Evolutionary conservation across 2,888 invertebrate species (phyloP).

Genomic region (Polietes domitor): DNA sequence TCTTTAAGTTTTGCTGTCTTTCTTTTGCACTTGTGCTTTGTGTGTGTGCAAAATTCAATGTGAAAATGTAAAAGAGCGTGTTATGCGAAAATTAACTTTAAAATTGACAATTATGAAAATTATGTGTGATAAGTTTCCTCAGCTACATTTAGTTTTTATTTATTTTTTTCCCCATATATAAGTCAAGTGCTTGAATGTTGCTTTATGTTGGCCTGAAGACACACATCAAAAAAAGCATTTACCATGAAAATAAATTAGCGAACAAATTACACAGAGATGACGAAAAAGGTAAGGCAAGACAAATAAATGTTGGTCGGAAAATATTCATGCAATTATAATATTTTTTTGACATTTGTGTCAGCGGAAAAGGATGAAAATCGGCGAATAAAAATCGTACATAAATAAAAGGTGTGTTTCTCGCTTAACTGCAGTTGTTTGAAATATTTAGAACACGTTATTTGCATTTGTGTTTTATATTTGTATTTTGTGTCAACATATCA

Average conservation of each 20-base stretch:
- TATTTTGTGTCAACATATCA: too few relatives aligned
- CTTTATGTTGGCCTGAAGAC: not conserved
- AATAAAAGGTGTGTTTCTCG: too few relatives aligned
- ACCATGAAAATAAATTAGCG: slow-evolving; percentile 38
- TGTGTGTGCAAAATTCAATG: not conserved
- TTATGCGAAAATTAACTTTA: slow-evolving; percentile 12
- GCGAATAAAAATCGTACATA: too few relatives aligned
- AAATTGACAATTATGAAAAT: slow-evolving; percentile 29
- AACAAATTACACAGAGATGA: too few relatives aligned
- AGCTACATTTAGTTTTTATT: not conserved
- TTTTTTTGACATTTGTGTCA: too few relatives aligned
- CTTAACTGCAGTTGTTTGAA: too few relatives aligned
- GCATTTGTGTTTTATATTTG: too few relatives aligned
- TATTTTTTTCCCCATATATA: not conserved
- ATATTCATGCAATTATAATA: too few relatives aligned
- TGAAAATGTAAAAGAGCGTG: not conserved
- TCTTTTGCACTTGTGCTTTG: not conserved
- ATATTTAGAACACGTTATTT: too few relatives aligned
- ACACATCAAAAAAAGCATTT: not conserved
- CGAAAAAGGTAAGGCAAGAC: not conserved
- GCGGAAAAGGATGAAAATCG: too few relatives aligned
- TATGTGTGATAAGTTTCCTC: slow-evolving; percentile 25
- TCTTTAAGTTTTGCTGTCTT: not conserved
- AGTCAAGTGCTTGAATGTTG: slow-evolving; percentile 22
- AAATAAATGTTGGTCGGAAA: not conserved